Evolutionary conservation across 2,113 vertebrate species (phyloP), one percentile per base, ranked within the genome.

Genomic region (Pterocles burchelli): DNA sequence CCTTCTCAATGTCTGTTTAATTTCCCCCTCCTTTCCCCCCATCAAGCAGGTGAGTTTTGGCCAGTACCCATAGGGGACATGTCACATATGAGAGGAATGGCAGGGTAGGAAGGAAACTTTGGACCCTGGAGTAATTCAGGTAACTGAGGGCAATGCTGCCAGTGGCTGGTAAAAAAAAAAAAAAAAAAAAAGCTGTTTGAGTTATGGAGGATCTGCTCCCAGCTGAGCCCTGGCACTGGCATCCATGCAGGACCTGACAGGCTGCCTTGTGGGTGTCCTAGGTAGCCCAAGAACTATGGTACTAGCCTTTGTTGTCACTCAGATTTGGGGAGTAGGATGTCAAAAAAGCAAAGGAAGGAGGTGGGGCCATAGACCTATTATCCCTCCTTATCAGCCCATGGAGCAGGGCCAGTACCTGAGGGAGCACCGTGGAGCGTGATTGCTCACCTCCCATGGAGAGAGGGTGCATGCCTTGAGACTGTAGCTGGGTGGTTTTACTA

Each of bases 381-480:
- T 96, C 79, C 92, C 31, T 84, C 48, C 48, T 96, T 75, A 97
- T 96, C 90, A 96, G 88, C 52, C 75, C 7, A 2, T 93, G 92
- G 95, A 96, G 65, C 73, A 0, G 93, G 93, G 95, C 95, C 96
- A 96, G 95, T 81, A 92, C 95, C 95, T 57, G 93, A 96, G 95
- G 96, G 96, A 96, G 96, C 13, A 77, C 66, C 1, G 4, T 81
- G 79, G 80, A 89, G 73, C 3, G 3, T 79, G 88, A 95, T 96
- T 95, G 88, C 92, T 95, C 90, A 94, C 95, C 95, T 96, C 95
- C 96, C 95, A 95, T 75, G 95, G 72, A 97, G 96, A 95, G 49
- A 94, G 29, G 48, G 82, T 93, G 79, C 79, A 57, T 96, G 90
- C 92, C 71, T 95, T 90, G 41, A 92, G 90, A 94, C 54, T 94